These are phyloP conservation scores for Liopterus haemorrhoidalis DNA, from an alignment of 2,888 invertebrate species.

Conservation along the genomic window DNA sequence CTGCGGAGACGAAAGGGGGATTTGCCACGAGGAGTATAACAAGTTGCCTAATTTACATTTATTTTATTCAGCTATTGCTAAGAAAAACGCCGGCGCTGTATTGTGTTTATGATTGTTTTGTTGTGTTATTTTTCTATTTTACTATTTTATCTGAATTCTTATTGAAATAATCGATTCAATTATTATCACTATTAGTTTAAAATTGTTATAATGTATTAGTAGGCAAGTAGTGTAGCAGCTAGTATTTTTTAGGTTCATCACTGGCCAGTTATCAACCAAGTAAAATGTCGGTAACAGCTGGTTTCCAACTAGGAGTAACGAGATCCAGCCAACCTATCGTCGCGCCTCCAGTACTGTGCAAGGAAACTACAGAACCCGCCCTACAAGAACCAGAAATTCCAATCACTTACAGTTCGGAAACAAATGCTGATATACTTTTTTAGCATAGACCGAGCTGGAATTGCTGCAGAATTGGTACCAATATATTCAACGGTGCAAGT, in stretches of 20 bases:
- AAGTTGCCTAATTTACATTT: too few species aligned
- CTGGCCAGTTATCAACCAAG: constrained; percentile 79
- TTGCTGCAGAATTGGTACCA: constrained; percentile 13
- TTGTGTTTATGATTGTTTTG: too few species aligned
- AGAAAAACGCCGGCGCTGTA: too few species aligned
- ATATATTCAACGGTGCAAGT: constrained; percentile 3
- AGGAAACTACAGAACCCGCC: not conserved
- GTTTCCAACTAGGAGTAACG: constrained; percentile 76
- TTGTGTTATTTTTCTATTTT: too few species aligned
- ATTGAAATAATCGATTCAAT: too few species aligned
- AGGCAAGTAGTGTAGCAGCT: too few species aligned
- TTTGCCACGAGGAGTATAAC: too few species aligned
- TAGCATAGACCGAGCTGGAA: constrained; percentile 20
- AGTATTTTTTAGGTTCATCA: constrained; percentile 47
- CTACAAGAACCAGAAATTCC: constrained; percentile 12
- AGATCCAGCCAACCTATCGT: constrained; percentile 46
- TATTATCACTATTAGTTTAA: too few species aligned
- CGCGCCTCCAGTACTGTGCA: constrained; percentile 2
- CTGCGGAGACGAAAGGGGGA: too few species aligned
- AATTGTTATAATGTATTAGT: too few species aligned
- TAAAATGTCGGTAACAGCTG: constrained; percentile 59
- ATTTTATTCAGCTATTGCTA: too few species aligned
- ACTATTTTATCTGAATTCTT: too few species aligned
- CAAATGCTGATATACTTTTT: constrained; percentile 16
- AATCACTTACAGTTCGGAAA: constrained; percentile 19